These are phyloP conservation scores for Ochropacha duplaris DNA, from an alignment of 2,888 invertebrate genomes.

Conservation along the genomic window DNA sequence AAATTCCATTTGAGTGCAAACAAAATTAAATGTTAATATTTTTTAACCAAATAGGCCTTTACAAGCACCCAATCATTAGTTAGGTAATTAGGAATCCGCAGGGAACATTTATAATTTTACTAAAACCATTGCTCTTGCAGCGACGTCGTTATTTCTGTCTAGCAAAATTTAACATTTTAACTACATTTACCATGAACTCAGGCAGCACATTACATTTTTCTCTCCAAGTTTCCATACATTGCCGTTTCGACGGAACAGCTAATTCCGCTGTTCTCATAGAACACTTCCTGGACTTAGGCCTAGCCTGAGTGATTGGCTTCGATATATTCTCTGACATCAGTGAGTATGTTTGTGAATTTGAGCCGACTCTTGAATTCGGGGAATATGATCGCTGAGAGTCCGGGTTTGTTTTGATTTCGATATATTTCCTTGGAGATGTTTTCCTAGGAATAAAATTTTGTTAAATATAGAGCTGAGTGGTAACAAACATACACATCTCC, in stretches of 20 bases:
- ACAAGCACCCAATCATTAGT: too few species aligned
- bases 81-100: too few species aligned
- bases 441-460: constrained; percentile 8
- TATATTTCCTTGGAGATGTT: constrained; percentile 4
- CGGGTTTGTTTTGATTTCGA: constrained; percentile 13
- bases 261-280: constrained; percentile 63
- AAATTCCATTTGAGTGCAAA: constrained; percentile 3
- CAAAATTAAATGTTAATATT: too few species aligned
- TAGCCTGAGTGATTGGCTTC: constrained; percentile 3
- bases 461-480: too few species aligned
- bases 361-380: constrained; percentile 1
- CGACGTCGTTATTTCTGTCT: background rate
- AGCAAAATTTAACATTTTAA: background rate
- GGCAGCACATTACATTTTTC: constrained; percentile 53
- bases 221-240: constrained; percentile 68
- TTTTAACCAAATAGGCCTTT: too few species aligned
- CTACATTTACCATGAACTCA: constrained; percentile 53
- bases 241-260: constrained; percentile 65
- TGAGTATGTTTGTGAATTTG: constrained; percentile 1
- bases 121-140: background rate
- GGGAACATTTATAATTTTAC: background rate
- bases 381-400: constrained; percentile 16
- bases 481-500: too few species aligned
- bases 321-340: constrained; percentile 1
- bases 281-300: constrained; percentile 29